phyloP scores from a whole-genome alignment of 2,113 vertebrate genomes.

The Macrotus californicus region DNA sequence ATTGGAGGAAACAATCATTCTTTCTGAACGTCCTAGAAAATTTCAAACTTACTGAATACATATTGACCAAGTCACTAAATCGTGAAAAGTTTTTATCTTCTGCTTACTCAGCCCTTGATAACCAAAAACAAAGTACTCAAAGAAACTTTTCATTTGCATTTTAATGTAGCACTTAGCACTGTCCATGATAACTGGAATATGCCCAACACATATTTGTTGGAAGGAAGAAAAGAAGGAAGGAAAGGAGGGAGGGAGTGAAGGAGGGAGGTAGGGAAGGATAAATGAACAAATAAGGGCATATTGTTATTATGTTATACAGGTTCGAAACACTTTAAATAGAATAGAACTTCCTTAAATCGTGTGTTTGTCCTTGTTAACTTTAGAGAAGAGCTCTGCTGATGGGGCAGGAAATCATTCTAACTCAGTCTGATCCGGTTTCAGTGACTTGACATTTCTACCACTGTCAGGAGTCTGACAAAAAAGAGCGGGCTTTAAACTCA shows the following conservation, averaged over 20 bases:
- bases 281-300: neutral
- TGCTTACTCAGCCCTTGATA: neutral
- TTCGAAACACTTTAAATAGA: neutral
- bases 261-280: neutral
- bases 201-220: neutral
- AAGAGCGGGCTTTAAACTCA: neutral
- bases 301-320: neutral
- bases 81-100: neutral
- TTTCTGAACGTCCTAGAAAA: slow-evolving; percentile 21
- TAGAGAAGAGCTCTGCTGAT: neutral
- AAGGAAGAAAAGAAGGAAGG: neutral
- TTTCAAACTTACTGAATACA: neutral
- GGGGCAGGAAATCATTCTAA: neutral
- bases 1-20: neutral
- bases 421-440: neutral
- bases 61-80: neutral
- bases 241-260: neutral
- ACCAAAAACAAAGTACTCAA: neutral
- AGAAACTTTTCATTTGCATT: neutral
- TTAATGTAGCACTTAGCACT: neutral
- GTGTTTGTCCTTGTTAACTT: neutral
- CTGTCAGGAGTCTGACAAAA: neutral
- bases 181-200: neutral
- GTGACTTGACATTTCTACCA: neutral
- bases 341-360: neutral